Percentiles rank a stretch among this genome's conserved stretches.
Evolutionary conservation across 1,140 invertebrate genomes (phyloP).

Genomic region (Mamestra configurata): DNA sequence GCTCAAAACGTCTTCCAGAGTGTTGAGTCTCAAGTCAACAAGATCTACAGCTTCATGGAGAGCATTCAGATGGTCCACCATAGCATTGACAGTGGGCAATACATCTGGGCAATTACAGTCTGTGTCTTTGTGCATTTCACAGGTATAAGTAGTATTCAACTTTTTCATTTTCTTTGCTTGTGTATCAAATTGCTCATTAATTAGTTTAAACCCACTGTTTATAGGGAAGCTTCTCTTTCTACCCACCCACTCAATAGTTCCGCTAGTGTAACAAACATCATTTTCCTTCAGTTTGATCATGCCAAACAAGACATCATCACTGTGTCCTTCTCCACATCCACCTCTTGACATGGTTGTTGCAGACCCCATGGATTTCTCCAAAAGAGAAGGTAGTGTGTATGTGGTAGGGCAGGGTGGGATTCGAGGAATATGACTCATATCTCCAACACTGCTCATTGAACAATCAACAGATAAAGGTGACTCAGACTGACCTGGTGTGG

Average conservation of each 20-base stretch:
- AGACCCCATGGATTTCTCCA: constrained; percentile 62
- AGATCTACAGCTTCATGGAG: constrained; percentile 84
- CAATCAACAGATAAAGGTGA: constrained; percentile 52
- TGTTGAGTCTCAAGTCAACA: constrained; percentile 82
- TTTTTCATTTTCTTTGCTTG: constrained; percentile 68
- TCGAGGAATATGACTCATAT: constrained; percentile 81
- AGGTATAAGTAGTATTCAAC: constrained; percentile 61
- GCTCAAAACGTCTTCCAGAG: constrained; percentile 75
- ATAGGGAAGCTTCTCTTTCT: constrained; percentile 81
- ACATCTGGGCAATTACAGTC: constrained; percentile 84
- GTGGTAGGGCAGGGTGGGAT: constrained; percentile 72
- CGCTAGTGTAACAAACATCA: constrained; percentile 84
- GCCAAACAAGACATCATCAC: constrained; percentile 73
- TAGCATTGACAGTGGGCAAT: constrained; percentile 84
- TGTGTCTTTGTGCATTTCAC: constrained; percentile 60
- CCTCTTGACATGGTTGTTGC: background rate
- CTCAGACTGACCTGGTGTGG: constrained; percentile 28
- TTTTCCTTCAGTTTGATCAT: constrained; percentile 80
- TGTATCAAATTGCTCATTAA: constrained; percentile 60
- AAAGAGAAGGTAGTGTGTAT: constrained; percentile 74
- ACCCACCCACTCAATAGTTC: constrained; percentile 84
- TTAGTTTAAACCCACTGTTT: constrained; percentile 82
- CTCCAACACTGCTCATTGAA: constrained; percentile 69
- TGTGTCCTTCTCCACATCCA: constrained; percentile 33
- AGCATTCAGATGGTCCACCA: constrained; percentile 85